Percentiles rank a stretch among this genome's conserved stretches.
These are phyloP conservation scores for Lasioglossum baleicum DNA, from an alignment of 1,140 invertebrate genomes.

Conservation along the genomic window DNA sequence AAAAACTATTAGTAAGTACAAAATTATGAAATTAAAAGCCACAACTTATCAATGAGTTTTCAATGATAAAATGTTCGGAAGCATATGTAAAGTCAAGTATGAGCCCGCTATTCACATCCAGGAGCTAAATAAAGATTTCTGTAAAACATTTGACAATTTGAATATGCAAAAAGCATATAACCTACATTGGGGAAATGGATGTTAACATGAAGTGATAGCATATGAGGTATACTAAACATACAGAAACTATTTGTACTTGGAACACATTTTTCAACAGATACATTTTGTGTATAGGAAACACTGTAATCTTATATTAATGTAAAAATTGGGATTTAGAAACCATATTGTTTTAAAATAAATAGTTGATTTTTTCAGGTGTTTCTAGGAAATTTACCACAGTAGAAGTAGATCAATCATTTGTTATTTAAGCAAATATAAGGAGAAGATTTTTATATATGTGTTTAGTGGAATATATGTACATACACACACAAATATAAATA, in stretches of 20 bases:
- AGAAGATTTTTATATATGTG: conserved; percentile 68
- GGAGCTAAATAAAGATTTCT: conserved; percentile 67
- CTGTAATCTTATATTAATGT: conserved; percentile 47
- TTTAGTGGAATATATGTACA: conserved; percentile 32
- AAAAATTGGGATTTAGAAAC: conserved; percentile 39
- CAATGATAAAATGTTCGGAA: conserved; percentile 61
- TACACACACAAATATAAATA: conserved; percentile 30
- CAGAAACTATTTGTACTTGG: conserved; percentile 51
- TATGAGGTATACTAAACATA: conserved; percentile 53
- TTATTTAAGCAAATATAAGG: conserved; percentile 49
- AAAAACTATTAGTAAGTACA: conserved; percentile 80
- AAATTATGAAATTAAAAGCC: conserved; percentile 69
- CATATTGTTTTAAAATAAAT: conserved; percentile 38
- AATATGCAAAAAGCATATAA: conserved; percentile 63
- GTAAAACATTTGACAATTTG: conserved; percentile 66
- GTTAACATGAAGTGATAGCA: conserved; percentile 55
- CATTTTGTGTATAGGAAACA: conserved; percentile 38
- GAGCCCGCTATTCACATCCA: conserved; percentile 65
- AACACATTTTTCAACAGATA: conserved; percentile 51
- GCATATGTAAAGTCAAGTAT: conserved; percentile 63
- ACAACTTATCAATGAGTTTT: conserved; percentile 59
- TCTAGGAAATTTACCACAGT: conserved; percentile 33
- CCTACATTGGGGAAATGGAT: conserved; percentile 60
- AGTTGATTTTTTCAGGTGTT: conserved; percentile 49
- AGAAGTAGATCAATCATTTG: conserved; percentile 33